Percentiles rank a stretch among this genome's conserved stretches.
Conservation (phyloP, 2,797 vertebrate species). For the Leptodactylus fallax region DNA sequence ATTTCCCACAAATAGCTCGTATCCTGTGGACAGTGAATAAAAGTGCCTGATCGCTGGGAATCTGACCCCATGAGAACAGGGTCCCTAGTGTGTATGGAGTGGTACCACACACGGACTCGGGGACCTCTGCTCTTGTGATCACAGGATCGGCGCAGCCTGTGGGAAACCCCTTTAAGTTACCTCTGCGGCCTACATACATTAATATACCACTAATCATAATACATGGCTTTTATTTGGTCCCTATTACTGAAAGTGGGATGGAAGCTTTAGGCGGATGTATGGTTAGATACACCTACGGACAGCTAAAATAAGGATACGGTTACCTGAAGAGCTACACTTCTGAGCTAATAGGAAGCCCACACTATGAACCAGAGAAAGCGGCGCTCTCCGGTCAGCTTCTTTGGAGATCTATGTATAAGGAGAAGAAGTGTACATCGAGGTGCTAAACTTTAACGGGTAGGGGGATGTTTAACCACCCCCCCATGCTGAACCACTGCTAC, state of each 20-base stretch:
- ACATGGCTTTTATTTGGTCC: constrained; percentile 56
- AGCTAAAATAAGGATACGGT: not conserved
- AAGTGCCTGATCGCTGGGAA: too few species aligned
- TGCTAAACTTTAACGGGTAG: not conserved
- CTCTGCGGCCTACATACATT: not conserved
- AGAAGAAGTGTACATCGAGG: not conserved
- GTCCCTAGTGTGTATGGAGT: too few species aligned
- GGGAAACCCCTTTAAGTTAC: not conserved
- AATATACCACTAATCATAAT: not conserved
- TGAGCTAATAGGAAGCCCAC: not conserved
- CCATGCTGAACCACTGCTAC: constrained; percentile 12
- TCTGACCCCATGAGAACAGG: too few species aligned
- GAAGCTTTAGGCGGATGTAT: not conserved
- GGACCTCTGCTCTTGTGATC: too few species aligned
- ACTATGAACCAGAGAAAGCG: not conserved
- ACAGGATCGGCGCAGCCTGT: too few species aligned
- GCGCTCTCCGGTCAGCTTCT: not conserved
- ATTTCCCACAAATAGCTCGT: too few species aligned
- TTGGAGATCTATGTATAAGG: constrained; percentile 1
- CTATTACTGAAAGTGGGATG: constrained; percentile 8
- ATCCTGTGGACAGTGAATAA: too few species aligned
- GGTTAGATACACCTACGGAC: not conserved
- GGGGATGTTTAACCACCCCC: not conserved
- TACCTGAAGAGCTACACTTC: not conserved
- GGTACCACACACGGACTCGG: too few species aligned